phyloP scores from a whole-genome alignment of 2,797 vertebrate genomes.

The Peromyscus aztecus region DNA sequence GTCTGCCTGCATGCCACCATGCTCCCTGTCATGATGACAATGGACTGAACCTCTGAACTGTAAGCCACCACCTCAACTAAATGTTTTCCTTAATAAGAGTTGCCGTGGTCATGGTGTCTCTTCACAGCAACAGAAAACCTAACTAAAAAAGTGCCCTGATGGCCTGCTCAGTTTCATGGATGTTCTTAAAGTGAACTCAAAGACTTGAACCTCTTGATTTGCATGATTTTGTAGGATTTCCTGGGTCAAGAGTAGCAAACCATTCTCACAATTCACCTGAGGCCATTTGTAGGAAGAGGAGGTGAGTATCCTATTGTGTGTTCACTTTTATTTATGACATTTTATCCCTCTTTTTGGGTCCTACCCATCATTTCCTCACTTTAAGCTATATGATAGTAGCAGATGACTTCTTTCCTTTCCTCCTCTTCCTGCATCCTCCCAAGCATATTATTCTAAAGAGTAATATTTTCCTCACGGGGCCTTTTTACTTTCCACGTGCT shows the following conservation, averaged over 20 bases:
- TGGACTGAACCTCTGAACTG: too few relatives aligned
- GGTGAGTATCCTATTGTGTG: background rate
- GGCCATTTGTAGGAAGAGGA: background rate
- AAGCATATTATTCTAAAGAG: background rate
- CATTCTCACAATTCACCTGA: background rate
- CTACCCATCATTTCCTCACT: background rate
- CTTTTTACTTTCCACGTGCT: background rate
- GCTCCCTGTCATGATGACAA: too few relatives aligned
- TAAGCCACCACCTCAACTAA: too few relatives aligned
- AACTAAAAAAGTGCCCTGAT: background rate
- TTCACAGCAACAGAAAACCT: background rate
- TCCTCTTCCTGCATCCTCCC: background rate
- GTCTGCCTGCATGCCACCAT: too few relatives aligned
- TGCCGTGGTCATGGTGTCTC: background rate
- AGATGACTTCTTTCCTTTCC: background rate
- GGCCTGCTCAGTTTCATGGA: background rate
- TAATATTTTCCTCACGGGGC: background rate
- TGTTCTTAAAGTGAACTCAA: background rate
- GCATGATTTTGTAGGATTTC: background rate
- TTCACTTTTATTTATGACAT: background rate
- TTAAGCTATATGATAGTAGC: background rate
- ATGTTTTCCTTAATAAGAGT: background rate
- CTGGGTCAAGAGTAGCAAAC: background rate
- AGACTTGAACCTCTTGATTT: background rate
- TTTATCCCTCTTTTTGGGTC: background rate